phyloP scores from a whole-genome alignment of 2,113 vertebrate genomes.

The Eptatretus burgeri region DNA sequence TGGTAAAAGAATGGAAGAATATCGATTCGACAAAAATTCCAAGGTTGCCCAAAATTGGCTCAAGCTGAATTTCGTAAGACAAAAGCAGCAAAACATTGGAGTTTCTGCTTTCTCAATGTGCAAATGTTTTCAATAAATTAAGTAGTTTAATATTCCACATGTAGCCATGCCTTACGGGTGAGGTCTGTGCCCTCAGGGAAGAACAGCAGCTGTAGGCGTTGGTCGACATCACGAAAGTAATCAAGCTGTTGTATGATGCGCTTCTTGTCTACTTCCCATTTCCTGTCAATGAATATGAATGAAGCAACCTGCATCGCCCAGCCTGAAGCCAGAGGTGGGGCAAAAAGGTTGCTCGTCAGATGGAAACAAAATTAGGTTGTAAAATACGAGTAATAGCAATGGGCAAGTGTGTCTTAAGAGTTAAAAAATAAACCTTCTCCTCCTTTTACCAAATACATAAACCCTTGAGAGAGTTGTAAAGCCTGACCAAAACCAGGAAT shows the following conservation, averaged over 20 bases:
- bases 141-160: background rate
- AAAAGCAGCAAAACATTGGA: too few species aligned
- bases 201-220: constrained; percentile 69
- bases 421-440: constrained; percentile 1
- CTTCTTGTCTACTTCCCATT: constrained; percentile 51
- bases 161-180: constrained; percentile 33
- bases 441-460: too few species aligned
- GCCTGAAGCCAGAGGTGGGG: constrained; percentile 19
- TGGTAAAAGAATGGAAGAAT: too few species aligned
- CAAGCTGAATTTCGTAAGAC: too few species aligned
- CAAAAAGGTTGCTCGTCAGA: constrained; percentile 7
- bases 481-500: constrained; percentile 73
- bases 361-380: constrained; percentile 1
- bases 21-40: too few species aligned
- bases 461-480: background rate
- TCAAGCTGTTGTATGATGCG: constrained; percentile 68
- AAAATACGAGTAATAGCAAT: constrained; percentile 4
- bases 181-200: constrained; percentile 95
- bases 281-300: constrained; percentile 71
- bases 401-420: constrained; percentile 9
- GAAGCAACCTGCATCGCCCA: constrained; percentile 96
- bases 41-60: too few species aligned
- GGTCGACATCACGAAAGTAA: constrained; percentile 72
- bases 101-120: too few species aligned
- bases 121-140: too few species aligned